Base-by-base conservation (phyloP, 2,113 vertebrate species). In the Arothron firmamentum region DNA sequence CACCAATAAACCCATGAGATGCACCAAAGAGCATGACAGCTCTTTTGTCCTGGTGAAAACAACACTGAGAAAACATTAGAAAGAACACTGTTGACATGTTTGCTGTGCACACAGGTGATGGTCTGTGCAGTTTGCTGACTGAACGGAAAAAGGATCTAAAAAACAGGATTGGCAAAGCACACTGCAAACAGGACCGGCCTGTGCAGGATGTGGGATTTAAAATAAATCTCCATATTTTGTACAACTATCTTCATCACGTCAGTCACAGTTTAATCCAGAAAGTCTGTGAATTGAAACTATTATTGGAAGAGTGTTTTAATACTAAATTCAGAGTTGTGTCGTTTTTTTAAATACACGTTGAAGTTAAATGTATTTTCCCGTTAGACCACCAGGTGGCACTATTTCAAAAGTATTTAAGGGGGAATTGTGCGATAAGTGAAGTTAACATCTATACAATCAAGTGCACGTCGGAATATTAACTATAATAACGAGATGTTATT, bases 321-420 rank as follows among this genome's bases (percentile, higher is more conserved):
- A 51, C 28, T 13, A 14, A 6, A 46, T 21, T 48, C 12, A 47
- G 25, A 19, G 11, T 16, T 21, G 62, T 48, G 46, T 18, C 11
- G 20, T 16, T 45, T 45, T 21, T 9, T 19, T 11, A 49, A 21
- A 9, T 50, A 6, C 11, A 59, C 2, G 28, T 2, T 52, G 21
- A 2, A 65, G 25, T 28, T 34, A 18, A 6, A 10, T 50, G 34
- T 14, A 16, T 52, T 52, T 28, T 46, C 60, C 19, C 45, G 0
- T 5, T 47, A 41, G 34, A 42, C 79, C 83, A 81, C 75, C 55
- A 59, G 81, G 65, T 74, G 81, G 79, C 73, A 78, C 56, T 42
- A 54, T 65, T 77, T 9, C 11, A 12, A 9, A 38, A 38, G 62
- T 56, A 43, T 54, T 71, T 62, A n/a, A 23, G 28, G 6, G 12